Base-by-base conservation (phyloP, 1,140 invertebrate species). In the Linepithema humile region DNA sequence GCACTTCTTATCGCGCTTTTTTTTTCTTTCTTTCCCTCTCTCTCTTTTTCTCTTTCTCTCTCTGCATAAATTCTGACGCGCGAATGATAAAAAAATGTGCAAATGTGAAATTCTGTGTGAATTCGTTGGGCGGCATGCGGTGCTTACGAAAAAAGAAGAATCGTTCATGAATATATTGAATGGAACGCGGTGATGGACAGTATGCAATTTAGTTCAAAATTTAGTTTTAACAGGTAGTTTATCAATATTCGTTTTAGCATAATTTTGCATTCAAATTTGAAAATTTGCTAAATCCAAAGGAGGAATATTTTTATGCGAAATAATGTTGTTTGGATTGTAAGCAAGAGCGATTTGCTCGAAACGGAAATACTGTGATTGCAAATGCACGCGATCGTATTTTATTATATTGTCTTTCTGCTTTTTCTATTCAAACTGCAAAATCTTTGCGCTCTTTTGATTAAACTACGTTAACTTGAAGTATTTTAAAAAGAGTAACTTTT, bases 311-410 rank as follows among this genome's bases (percentile, higher is more conserved):
- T 20, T 5, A 1, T 45, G 7, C 32, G 20, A n/a, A 50, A 48
- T 45, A 35, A 62, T 45, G 2, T 40, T 12, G 2, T 1, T 10
- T 59, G 9, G 0, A 60, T 15, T 74, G 20, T 12, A 20, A 10
- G 7, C 23, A 32, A 35, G n/a, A 64, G 55, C n/a, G 6, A 40
- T 78, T 67, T 38, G 15, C 2, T 77, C 5, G 17, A 53, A 45
- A n/a, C 23, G 29, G 40, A 40, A 53, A 69, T 9, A 7, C 32
- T 29, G 7, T 50, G 59, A 64, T 77, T 64, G 29, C 32, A 20
- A 62, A 45, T 62, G 32, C 40, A 35, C 38, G 3, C 6, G 40
- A 50, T 77, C 15, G 29, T 77, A 38, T 48, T 75, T 75, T 77
- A 64, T 65, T 64, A 7, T 65, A 38, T 20, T 32, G 20, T 59